Evolutionary conservation across 1,140 invertebrate species (phyloP).

Genomic region (Tribolium castaneum): DNA sequence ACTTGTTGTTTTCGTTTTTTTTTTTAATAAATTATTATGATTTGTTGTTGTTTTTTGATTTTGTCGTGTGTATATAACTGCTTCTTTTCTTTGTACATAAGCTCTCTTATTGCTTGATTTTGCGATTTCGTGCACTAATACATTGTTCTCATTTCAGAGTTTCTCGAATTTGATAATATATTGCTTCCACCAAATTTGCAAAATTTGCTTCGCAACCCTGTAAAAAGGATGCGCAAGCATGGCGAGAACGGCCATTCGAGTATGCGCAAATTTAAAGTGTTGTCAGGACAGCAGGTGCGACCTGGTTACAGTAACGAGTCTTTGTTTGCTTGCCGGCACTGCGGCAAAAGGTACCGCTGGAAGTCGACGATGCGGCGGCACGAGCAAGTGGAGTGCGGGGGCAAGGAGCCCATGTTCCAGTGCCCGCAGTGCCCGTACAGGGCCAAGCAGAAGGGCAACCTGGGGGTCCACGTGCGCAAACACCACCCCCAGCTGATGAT

Average conservation of each 20-base stretch:
- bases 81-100: constrained; percentile 31
- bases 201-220: constrained; percentile 49
- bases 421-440: constrained; percentile 84
- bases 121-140: not conserved
- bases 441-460: constrained; percentile 82
- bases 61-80: constrained; percentile 29
- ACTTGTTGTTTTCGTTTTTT: constrained; percentile 3
- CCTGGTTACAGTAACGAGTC: constrained; percentile 71
- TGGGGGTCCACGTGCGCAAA: constrained; percentile 83
- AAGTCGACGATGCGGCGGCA: constrained; percentile 84
- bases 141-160: constrained; percentile 56
- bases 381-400: constrained; percentile 88
- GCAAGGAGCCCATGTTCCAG: constrained; percentile 83
- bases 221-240: constrained; percentile 34
- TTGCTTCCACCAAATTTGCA: constrained; percentile 54
- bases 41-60: constrained; percentile 43
- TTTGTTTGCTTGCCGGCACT: constrained; percentile 81
- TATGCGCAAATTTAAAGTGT: constrained; percentile 52
- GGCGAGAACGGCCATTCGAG: constrained; percentile 42
- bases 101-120: constrained; percentile 26
- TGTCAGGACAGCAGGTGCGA: constrained; percentile 62
- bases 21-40: constrained; percentile 30
- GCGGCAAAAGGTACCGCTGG: constrained; percentile 84
- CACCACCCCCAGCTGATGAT: constrained; percentile 68
- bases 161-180: constrained; percentile 61